Conservation (phyloP, 2,113 vertebrate species). For the Ammodytes marinus region DNA sequence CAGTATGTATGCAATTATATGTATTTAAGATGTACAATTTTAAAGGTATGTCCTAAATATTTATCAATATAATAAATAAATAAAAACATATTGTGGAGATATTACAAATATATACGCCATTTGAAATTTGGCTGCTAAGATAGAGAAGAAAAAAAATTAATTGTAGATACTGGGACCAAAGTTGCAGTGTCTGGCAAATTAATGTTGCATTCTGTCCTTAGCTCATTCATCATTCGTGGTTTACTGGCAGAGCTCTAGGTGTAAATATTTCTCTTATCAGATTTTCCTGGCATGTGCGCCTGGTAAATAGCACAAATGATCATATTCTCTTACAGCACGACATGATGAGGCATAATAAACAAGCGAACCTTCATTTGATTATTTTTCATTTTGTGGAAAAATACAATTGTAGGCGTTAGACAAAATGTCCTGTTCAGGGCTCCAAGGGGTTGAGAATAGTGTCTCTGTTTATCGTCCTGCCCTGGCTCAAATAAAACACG, state of each 20-base stretch:
- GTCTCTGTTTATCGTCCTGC: conserved; percentile 60
- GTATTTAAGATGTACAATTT: not conserved
- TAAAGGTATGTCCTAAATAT: not conserved
- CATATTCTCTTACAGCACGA: conserved; percentile 66
- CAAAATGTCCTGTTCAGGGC: conserved; percentile 34
- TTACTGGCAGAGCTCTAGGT: conserved; percentile 62
- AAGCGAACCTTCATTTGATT: conserved; percentile 67
- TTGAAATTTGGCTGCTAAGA: conserved; percentile 21
- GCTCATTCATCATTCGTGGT: conserved; percentile 68
- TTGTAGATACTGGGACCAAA: conserved; percentile 26
- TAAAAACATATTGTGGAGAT: not conserved
- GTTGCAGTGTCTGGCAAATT: conserved; percentile 51
- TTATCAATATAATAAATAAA: not conserved
- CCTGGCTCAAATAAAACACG: conserved; percentile 45
- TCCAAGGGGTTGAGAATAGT: not conserved
- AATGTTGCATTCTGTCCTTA: conserved; percentile 51
- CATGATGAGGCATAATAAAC: conserved; percentile 70
- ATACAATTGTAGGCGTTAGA: conserved; percentile 44
- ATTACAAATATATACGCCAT: not conserved
- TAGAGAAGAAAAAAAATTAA: conserved; percentile 14
- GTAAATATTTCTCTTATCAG: conserved; percentile 79
- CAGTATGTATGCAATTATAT: not conserved
- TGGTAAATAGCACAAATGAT: conserved; percentile 62
- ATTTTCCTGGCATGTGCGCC: conserved; percentile 64
- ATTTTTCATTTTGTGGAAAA: conserved; percentile 57